phyloP scores from a whole-genome alignment of 2,113 vertebrate genomes.

The Corythaeola cristata region DNA sequence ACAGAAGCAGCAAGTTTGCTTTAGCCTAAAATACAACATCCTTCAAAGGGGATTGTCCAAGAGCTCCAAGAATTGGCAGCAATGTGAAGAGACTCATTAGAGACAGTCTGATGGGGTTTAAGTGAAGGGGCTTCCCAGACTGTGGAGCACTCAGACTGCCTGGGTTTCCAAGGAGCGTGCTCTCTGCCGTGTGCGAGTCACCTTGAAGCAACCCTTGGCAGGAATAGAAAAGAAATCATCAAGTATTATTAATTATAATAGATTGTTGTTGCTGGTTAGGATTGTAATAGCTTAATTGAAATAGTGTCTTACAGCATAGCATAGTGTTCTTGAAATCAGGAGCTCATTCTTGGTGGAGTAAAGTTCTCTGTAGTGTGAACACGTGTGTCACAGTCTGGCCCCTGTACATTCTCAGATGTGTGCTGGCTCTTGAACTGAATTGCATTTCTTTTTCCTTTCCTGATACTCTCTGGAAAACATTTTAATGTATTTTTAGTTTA shows the following conservation, averaged over 20 bases:
- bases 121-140: not conserved
- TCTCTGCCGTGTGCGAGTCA: not conserved
- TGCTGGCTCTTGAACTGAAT: not conserved
- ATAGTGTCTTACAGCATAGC: not conserved
- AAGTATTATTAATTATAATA: slow-evolving; percentile 56
- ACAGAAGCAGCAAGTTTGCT: not conserved
- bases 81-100: not conserved
- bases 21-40: not conserved
- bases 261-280: slow-evolving; percentile 38
- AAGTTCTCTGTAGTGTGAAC: not conserved
- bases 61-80: not conserved
- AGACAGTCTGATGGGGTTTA: not conserved
- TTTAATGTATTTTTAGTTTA: not conserved
- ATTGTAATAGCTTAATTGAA: slow-evolving; percentile 45
- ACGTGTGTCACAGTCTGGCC: not conserved
- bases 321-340: not conserved
- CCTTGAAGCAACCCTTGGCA: slow-evolving; percentile 37
- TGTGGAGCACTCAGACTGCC: not conserved
- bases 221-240: slow-evolving; percentile 30
- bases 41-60: not conserved
- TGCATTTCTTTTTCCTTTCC: not conserved
- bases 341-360: not conserved
- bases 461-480: not conserved
- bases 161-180: not conserved
- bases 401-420: not conserved